Conservation (phyloP, 2,888 invertebrate species). For the Platycheirus rosarum region DNA sequence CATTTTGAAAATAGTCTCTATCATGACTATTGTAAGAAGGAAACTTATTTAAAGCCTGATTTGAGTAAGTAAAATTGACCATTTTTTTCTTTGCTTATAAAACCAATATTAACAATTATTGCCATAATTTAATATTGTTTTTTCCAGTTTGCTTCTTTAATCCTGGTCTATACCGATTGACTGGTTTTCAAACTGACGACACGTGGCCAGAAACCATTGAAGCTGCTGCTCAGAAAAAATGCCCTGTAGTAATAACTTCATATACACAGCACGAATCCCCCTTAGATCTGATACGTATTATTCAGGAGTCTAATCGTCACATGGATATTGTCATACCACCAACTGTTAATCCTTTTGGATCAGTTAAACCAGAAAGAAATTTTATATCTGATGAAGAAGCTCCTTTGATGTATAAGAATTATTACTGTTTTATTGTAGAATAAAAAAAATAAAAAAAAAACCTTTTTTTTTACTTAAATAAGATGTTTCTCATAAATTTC, state of each 20-base stretch:
- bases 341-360: slow-evolving; percentile 86
- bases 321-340: slow-evolving; percentile 84
- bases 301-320: slow-evolving; percentile 83
- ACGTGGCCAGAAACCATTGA: slow-evolving; percentile 87
- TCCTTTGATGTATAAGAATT: slow-evolving; percentile 89
- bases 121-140: background rate
- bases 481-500: no score
- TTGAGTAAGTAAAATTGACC: no score
- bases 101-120: no score
- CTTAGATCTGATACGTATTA: slow-evolving; percentile 85
- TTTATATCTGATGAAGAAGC: slow-evolving; percentile 88
- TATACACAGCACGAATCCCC: slow-evolving; percentile 87
- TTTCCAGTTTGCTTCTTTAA: slow-evolving; percentile 88
- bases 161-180: slow-evolving; percentile 87
- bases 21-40: slow-evolving; percentile 82
- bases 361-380: slow-evolving; percentile 88
- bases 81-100: no score
- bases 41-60: slow-evolving; percentile 84
- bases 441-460: slow-evolving; percentile 71
- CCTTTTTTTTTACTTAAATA: no score
- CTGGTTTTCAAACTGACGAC: slow-evolving; percentile 86
- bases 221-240: slow-evolving; percentile 84
- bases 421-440: slow-evolving; percentile 85
- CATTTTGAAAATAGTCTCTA: slow-evolving; percentile 83
- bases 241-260: slow-evolving; percentile 87